Evolutionary conservation across 2,113 vertebrate species (phyloP).

Genomic region (Peromyscus leucopus): DNA sequence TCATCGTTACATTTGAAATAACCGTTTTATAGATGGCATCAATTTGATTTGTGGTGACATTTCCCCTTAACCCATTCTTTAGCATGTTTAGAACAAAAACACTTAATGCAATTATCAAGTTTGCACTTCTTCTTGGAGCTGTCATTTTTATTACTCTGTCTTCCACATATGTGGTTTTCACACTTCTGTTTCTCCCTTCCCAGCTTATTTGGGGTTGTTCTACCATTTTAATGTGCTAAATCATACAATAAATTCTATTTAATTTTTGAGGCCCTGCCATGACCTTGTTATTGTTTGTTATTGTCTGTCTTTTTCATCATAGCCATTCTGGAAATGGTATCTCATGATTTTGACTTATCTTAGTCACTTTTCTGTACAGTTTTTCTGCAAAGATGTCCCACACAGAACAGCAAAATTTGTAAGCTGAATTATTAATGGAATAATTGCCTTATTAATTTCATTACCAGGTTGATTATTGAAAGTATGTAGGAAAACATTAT

Average conservation of each 20-base stretch:
- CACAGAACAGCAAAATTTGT: not conserved
- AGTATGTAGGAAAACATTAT: not conserved
- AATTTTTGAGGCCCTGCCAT: not conserved
- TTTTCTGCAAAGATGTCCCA: not conserved
- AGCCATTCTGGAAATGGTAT: not conserved
- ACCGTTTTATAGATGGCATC: not conserved
- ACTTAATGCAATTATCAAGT: not conserved
- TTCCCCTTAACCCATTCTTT: not conserved
- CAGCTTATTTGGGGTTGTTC: not conserved
- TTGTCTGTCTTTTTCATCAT: not conserved
- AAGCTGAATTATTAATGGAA: not conserved
- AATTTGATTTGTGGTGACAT: not conserved
- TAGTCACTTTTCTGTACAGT: not conserved
- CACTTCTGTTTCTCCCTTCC: not conserved
- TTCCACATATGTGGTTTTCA: not conserved
- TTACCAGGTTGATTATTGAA: not conserved
- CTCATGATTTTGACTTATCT: not conserved
- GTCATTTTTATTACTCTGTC: not conserved
- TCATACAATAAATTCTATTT: not conserved
- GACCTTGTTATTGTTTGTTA: not conserved
- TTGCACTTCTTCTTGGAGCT: not conserved
- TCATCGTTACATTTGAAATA: not conserved
- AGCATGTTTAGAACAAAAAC: not conserved
- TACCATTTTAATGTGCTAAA: not conserved
- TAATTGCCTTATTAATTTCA: not conserved